Base-by-base conservation (phyloP, 2,113 vertebrate species). In the Ageneiosus marmoratus region DNA sequence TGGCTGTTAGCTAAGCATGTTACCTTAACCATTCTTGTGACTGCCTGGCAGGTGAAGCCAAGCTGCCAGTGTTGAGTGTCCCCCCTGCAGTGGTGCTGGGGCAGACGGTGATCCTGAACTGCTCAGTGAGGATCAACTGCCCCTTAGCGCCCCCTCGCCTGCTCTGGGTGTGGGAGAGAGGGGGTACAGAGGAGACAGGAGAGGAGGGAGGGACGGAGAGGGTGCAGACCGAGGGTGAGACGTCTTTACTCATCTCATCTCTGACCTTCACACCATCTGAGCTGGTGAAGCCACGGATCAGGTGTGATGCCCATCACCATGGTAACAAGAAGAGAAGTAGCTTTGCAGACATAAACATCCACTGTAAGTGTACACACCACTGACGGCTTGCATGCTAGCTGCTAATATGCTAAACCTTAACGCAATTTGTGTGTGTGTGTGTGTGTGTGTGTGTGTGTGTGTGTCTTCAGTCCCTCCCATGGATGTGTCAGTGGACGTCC, bases 21-120 rank as follows among this genome's bases (percentile, higher is more conserved):
- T 18, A 53, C 4, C 4, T 53, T 53, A 53, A 5, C 16, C 51
- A 5, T 5, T 9, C 41, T 51, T 15, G 29, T 62, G n/a, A 81
- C 27, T 76, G 37, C 0, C 27, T 20, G 62, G 62, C 87, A 95
- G 95, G 87, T 1, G 75, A 78, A 5, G 93, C 91, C 0, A 89
- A 89, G 58, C 81, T 83, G 24, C 94, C 94, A 0, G 79, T 89
- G 73, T 87, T 95, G 85, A 90, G 86, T 1, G 90, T 90, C 60
- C 80, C 85, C 9, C 60, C 84, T 46, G 83, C 86, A 1, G 89
- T 92, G 73, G 90, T 83, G 20, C 92, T 94, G 20, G 94, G 93
- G 3, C 89, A 93, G 82, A 24, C 50, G 48, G 91, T 94, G 73
- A 84, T 87, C 29, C 69, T 95, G 60, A 94, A 94, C 88, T 95